A percentile compares a stretch with the other conserved stretches of the same genome.
Conservation (phyloP, 2,888 invertebrate species). For the Piscicola geometra region DNA sequence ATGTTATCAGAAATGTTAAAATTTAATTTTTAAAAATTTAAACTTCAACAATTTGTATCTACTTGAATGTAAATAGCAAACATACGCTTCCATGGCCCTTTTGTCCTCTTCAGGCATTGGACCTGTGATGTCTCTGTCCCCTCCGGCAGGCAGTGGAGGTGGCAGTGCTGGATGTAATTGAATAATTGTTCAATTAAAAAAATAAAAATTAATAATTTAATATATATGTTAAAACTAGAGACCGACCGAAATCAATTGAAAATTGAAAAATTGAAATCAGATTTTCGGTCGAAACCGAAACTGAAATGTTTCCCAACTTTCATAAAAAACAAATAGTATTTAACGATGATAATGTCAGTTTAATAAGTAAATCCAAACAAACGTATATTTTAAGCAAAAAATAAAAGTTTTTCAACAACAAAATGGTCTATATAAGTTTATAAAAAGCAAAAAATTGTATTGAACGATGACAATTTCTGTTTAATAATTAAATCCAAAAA, state of each 20-base stretch:
- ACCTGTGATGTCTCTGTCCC: slow-evolving; percentile 27
- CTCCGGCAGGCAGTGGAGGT: slow-evolving; percentile 18
- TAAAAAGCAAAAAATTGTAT: too few species aligned
- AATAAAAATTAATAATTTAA: background rate
- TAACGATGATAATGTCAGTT: too few species aligned
- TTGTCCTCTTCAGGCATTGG: slow-evolving; percentile 27
- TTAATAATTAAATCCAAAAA: too few species aligned
- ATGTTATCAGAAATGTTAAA: background rate
- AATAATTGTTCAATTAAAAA: background rate
- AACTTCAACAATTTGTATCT: too few species aligned
- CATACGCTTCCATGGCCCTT: slow-evolving; percentile 24
- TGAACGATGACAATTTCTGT: too few species aligned
- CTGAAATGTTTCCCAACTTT: too few species aligned
- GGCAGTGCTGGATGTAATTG: background rate
- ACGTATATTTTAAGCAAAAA: too few species aligned
- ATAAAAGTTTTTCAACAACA: too few species aligned
- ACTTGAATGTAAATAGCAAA: too few species aligned
- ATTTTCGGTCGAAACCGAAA: background rate
- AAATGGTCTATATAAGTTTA: too few species aligned
- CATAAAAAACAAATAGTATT: too few species aligned
- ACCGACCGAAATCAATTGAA: background rate
- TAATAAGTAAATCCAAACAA: too few species aligned
- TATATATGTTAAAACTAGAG: background rate
- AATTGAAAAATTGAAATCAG: background rate
- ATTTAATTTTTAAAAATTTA: background rate